Evolutionary conservation across 2,113 vertebrate genomes (phyloP), one percentile per base, ranked within the genome.

Genomic region (Poicephalus gulielmi): DNA sequence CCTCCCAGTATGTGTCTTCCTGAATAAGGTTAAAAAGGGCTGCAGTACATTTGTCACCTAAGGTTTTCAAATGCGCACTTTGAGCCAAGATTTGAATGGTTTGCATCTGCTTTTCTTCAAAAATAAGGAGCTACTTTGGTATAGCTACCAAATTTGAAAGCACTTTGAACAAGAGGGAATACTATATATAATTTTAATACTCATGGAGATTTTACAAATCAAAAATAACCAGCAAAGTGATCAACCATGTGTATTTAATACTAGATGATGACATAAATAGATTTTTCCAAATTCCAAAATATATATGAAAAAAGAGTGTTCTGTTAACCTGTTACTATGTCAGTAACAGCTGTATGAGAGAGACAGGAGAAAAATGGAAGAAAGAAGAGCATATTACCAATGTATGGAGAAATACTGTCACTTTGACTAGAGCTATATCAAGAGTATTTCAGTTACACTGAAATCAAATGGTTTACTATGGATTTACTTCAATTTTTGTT

Each of bases 321-420:
- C n/a, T 59, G 11, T 57, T 33, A 75, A 67, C 8, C 17, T 9
- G 0, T 24, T 19, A 59, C 57, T 27, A 31, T 0, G 0, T 19
- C 35, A 83, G 20, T 63, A 57, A 79, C 27, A 75, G 62, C 27
- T 39, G 8, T 24, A 70, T 22, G 22, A 52, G 39, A 83, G 12
- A 88, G 6, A n/a, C 1, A 20, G 6, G 13, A 0, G 0, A 11
- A 18, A 86, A 88, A 47, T 4, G 2, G 55, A 88, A 85, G 33
- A 92, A 84, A 66, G 33, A 46, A 53, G 6, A 90, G 31, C 41
- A 59, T 37, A 25, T 47, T 62, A 53, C 6, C 37, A 78, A 4
- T 3, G 10, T 35, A 30, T 9, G 13, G 28, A 88, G 57, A 76
- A 86, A 90, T 28, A 75, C 3, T 53, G 37, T 18, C 37, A 44